A percentile compares a stretch with the other conserved stretches of the same genome.
These are phyloP conservation scores for Glyptemys insculpta DNA, from an alignment of 2,797 vertebrate genomes.

Conservation along the genomic window DNA sequence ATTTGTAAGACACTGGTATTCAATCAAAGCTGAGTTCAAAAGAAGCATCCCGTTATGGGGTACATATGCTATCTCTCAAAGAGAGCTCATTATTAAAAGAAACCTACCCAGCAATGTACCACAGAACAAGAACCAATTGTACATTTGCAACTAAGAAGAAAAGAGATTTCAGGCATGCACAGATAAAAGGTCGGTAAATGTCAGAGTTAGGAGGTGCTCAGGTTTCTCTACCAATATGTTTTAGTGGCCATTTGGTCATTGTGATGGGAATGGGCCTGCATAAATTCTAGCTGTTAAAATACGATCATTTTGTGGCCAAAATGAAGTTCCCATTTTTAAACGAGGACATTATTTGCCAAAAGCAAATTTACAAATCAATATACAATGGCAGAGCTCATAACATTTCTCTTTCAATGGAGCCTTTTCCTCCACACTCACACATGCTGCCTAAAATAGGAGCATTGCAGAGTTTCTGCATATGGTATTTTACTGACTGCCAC, in stretches of 20 bases:
- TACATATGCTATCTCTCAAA: constrained; percentile 1
- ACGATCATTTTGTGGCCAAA: neutral
- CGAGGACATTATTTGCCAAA: neutral
- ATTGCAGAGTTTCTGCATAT: rapidly evolving
- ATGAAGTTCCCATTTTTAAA: neutral
- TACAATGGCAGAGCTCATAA: neutral
- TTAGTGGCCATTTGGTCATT: neutral
- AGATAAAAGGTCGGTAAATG: neutral
- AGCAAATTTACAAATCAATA: neutral
- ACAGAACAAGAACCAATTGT: constrained; percentile 24
- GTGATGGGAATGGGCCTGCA: neutral
- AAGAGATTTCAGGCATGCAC: neutral
- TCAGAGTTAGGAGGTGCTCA: neutral
- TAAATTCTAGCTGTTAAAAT: neutral
- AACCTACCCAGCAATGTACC: neutral
- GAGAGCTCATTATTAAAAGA: constrained; percentile 24
- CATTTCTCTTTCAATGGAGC: neutral
- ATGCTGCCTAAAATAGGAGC: neutral
- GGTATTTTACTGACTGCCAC: rapidly evolving
- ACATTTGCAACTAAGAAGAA: constrained; percentile 31
- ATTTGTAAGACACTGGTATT: constrained; percentile 31
- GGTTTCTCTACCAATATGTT: neutral
- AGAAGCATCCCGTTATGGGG: neutral
- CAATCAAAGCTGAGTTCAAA: constrained; percentile 61
- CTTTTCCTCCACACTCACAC: rapidly evolving